Conservation (phyloP, 2,888 invertebrate genomes). For the Galerucella pusilla region DNA sequence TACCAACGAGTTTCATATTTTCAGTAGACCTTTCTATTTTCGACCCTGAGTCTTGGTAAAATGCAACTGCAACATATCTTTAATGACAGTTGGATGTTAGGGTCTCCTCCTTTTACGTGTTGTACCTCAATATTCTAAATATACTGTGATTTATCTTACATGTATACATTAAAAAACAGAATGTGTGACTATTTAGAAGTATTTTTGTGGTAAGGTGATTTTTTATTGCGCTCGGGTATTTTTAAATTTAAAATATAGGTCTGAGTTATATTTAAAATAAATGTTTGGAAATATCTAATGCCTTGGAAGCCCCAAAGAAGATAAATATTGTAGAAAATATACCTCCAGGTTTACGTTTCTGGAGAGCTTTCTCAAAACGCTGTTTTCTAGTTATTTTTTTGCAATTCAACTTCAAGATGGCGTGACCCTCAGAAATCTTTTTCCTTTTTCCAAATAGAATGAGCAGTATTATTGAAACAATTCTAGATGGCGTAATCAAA, state of each 20-base stretch:
- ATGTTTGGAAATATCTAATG: background rate
- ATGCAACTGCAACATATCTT: slow-evolving; percentile 32
- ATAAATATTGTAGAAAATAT: background rate
- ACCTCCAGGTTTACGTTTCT: background rate
- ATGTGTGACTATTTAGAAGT: background rate
- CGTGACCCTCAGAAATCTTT: no score
- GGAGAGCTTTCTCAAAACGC: background rate
- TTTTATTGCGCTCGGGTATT: background rate
- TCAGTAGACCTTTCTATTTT: background rate
- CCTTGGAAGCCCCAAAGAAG: background rate
- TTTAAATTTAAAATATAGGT: background rate
- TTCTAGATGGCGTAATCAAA: no score
- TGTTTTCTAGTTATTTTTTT: no score
- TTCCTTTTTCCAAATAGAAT: no score
- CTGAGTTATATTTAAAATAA: background rate
- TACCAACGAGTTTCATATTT: background rate
- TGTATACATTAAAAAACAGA: slow-evolving; percentile 3
- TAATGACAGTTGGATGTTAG: slow-evolving; percentile 24
- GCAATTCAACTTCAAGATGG: no score
- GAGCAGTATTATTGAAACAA: no score
- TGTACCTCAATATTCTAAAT: slow-evolving; percentile 29
- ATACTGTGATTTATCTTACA: slow-evolving; percentile 28
- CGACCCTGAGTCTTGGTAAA: background rate
- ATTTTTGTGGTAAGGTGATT: slow-evolving; percentile 8
- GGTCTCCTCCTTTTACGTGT: slow-evolving; percentile 32